A percentile compares a stretch with the other conserved stretches of the same genome.
Evolutionary conservation across 2,888 invertebrate genomes (phyloP).

Genomic region (Ophion costatus): DNA sequence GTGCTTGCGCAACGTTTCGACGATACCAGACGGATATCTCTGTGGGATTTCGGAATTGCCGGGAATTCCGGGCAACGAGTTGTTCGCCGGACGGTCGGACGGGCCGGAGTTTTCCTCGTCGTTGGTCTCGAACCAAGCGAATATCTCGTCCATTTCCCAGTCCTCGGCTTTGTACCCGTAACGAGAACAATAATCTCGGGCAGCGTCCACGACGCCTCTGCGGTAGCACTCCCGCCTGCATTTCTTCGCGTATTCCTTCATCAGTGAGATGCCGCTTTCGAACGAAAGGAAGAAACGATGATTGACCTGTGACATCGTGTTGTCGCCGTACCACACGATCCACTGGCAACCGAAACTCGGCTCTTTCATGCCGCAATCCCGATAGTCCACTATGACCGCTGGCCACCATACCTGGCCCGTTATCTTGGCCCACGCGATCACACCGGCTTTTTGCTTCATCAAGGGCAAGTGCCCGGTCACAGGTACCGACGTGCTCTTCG

Average conservation of each 20-base stretch:
- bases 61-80: slow-evolving; percentile 38
- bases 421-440: slow-evolving; percentile 79
- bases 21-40: slow-evolving; percentile 73
- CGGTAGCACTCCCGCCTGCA: slow-evolving; percentile 57
- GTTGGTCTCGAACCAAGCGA: slow-evolving; percentile 67
- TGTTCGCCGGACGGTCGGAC: background rate
- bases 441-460: slow-evolving; percentile 76
- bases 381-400: slow-evolving; percentile 79
- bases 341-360: slow-evolving; percentile 79
- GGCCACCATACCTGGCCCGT: slow-evolving; percentile 80
- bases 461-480: slow-evolving; percentile 71
- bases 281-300: slow-evolving; percentile 48
- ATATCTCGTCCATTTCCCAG: slow-evolving; percentile 72
- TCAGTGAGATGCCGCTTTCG: slow-evolving; percentile 35
- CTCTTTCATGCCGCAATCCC: slow-evolving; percentile 77
- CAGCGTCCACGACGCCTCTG: slow-evolving; percentile 56
- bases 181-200: slow-evolving; percentile 74
- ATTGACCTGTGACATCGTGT: slow-evolving; percentile 77
- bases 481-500: slow-evolving; percentile 25
- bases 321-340: slow-evolving; percentile 82
- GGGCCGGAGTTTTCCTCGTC: background rate
- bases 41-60: slow-evolving; percentile 22
- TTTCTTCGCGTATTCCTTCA: slow-evolving; percentile 41
- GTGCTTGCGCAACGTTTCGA: slow-evolving; percentile 70
- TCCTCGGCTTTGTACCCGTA: slow-evolving; percentile 69